Percentiles rank a stretch among this genome's conserved stretches.
phyloP scores from a whole-genome alignment of 1,140 invertebrate genomes.

The Drepana arcuata region DNA sequence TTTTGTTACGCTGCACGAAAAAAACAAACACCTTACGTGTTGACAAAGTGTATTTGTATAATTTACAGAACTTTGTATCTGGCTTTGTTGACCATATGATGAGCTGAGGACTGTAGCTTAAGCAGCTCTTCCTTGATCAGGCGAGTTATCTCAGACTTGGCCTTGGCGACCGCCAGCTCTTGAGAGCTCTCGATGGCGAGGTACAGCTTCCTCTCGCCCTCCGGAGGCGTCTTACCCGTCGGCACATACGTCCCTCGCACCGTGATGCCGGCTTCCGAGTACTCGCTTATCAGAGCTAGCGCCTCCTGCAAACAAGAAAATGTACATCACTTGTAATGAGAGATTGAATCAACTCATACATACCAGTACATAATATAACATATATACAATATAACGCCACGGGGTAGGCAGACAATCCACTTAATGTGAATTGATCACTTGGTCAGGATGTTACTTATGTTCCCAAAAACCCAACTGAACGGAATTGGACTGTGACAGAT shows the following conservation, averaged over 20 bases:
- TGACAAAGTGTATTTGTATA: too few species aligned
- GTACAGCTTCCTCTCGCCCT: slow-evolving; percentile 97
- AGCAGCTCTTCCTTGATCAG: slow-evolving; percentile 98
- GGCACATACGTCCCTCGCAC: slow-evolving; percentile 98
- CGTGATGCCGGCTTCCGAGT: slow-evolving; percentile 98
- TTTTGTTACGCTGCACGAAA: too few species aligned
- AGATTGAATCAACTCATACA: too few species aligned
- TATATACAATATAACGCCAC: too few species aligned
- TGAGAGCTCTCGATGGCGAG: slow-evolving; percentile 99
- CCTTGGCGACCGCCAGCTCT: slow-evolving; percentile 97
- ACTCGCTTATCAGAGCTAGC: slow-evolving; percentile 97
- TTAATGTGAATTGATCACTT: too few species aligned
- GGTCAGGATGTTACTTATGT: too few species aligned
- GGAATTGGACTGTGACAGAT: too few species aligned
- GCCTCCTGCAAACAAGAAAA: slow-evolving; percentile 80
- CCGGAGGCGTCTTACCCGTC: slow-evolving; percentile 89
- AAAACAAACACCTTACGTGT: too few species aligned
- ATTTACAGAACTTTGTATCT: slow-evolving; percentile 94
- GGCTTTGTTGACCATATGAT: slow-evolving; percentile 91
- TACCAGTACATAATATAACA: too few species aligned
- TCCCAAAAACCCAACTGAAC: too few species aligned
- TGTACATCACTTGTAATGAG: too few species aligned
- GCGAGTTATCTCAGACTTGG: slow-evolving; percentile 97
- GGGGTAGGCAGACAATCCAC: too few species aligned
- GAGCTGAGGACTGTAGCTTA: slow-evolving; percentile 90